Evolutionary conservation across 2,797 vertebrate genomes (phyloP), one percentile per base, ranked within the genome.

Genomic region (Gambelia wislizenii): DNA sequence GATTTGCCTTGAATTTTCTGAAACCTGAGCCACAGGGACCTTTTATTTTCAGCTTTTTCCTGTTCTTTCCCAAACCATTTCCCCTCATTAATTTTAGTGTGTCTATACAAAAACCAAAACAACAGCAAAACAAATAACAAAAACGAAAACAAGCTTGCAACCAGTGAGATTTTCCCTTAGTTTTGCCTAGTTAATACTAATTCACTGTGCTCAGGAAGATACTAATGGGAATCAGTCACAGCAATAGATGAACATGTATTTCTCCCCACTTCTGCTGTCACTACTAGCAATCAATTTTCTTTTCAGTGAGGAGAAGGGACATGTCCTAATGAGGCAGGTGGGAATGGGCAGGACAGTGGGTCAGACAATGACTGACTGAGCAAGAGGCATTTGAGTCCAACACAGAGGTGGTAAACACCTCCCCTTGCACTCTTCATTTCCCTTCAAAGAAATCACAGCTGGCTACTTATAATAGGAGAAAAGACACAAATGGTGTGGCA

Each of bases 241-340:
- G 16, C 22, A 18, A 1, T 67, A 0, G 54, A 49, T 13, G 44
- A 47, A 69, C 1, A 13, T 0, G 22, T 59, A 14, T 54, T 22
- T 8, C 8, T 16, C 72, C 74, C 9, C 8, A 81, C 80, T 52
- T 27, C 10, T 16, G 10, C 39, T 42, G 14, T 42, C 86, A 18
- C 69, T 9, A 5, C 3, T 14, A 30, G 61, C 20, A 22, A 14
- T 56, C 0, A 0, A 87, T 44, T 42, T 0, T 0, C 56, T 0
- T 0, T 4, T 54, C 0, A 3, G 72, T 56, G 44, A 70, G 2
- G 39, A 59, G 25, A 85, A 9, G 1, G 79, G 14, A n/a, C 42
- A 2, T 18, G 33, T 42, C 13, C 30, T 3, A 9, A 22, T 1
- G 49, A 47, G 36, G 39, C n/a, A n/a, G 25, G 39, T 12, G 18